phyloP scores from a whole-genome alignment of 2,888 invertebrate genomes.

The Deilephila elpenor region DNA sequence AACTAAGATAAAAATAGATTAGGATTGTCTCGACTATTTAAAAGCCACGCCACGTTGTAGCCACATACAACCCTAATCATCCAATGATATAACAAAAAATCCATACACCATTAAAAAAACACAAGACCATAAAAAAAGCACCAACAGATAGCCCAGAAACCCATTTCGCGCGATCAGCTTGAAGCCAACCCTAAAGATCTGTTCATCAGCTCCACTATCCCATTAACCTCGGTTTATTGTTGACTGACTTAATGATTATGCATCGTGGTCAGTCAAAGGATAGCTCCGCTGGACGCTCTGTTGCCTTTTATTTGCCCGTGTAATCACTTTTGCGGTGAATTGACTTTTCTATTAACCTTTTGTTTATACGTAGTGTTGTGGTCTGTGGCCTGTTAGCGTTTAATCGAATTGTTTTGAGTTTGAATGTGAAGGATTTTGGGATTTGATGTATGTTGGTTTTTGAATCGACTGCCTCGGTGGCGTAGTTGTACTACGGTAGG shows the following conservation, averaged over 20 bases:
- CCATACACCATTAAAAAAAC: too few relatives aligned
- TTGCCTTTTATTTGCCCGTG: slow-evolving; percentile 9
- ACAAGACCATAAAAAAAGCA: too few relatives aligned
- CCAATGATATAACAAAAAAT: too few relatives aligned
- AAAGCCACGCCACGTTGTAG: too few relatives aligned
- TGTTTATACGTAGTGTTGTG: slow-evolving; percentile 23
- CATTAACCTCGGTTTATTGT: neutral
- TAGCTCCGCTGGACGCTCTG: neutral
- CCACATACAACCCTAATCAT: too few relatives aligned
- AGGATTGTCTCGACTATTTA: too few relatives aligned
- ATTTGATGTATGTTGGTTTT: neutral
- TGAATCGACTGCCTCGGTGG: too few relatives aligned
- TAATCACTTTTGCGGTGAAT: slow-evolving; percentile 23
- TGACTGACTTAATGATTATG: slow-evolving; percentile 13
- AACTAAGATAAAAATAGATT: too few relatives aligned
- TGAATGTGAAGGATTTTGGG: neutral
- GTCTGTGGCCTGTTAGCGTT: neutral
- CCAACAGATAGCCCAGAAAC: too few relatives aligned
- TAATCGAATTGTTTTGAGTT: neutral
- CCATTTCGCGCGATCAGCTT: too few relatives aligned
- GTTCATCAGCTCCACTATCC: neutral
- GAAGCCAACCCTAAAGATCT: neutral
- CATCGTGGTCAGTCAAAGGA: slow-evolving; percentile 10
- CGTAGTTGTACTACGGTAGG: too few relatives aligned
- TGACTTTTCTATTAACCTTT: slow-evolving; percentile 42